A percentile compares a stretch with the other conserved stretches of the same genome.
Conservation (phyloP, 2,113 vertebrate genomes). For the Origma solitaria region DNA sequence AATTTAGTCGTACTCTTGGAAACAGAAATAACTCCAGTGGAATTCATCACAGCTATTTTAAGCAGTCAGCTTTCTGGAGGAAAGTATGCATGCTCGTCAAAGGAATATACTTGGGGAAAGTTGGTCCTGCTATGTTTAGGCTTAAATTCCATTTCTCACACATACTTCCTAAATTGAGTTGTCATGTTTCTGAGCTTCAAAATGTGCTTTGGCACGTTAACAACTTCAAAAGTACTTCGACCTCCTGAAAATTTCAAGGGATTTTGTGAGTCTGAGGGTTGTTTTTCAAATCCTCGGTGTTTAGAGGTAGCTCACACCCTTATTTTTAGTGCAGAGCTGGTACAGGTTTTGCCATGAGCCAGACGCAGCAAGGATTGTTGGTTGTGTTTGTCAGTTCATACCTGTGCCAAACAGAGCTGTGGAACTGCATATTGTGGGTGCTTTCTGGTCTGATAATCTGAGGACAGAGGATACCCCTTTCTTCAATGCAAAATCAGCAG, state of each 20-base stretch:
- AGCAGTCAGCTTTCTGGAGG: neutral
- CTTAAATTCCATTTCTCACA: neutral
- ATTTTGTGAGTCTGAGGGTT: neutral
- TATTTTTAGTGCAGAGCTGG: neutral
- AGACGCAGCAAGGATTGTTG: neutral
- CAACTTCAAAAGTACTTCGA: neutral
- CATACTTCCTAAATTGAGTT: neutral
- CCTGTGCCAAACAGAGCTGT: neutral
- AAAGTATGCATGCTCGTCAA: neutral
- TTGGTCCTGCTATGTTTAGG: neutral
- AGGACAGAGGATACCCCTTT: neutral
- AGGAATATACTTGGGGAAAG: neutral
- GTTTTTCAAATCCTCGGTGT: neutral
- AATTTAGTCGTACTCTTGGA: neutral
- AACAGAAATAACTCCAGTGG: neutral
- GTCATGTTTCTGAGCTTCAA: neutral
- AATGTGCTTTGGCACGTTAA: neutral
- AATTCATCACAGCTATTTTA: slow-evolving; percentile 19
- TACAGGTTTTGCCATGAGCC: neutral
- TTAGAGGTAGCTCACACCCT: neutral
- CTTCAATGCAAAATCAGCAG: neutral
- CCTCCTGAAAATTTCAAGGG: neutral
- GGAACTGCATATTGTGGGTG: neutral
- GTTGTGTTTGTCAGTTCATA: neutral
- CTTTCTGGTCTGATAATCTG: neutral